phyloP scores from a whole-genome alignment of 1,140 invertebrate species.

The Nasonia longicornis region DNA sequence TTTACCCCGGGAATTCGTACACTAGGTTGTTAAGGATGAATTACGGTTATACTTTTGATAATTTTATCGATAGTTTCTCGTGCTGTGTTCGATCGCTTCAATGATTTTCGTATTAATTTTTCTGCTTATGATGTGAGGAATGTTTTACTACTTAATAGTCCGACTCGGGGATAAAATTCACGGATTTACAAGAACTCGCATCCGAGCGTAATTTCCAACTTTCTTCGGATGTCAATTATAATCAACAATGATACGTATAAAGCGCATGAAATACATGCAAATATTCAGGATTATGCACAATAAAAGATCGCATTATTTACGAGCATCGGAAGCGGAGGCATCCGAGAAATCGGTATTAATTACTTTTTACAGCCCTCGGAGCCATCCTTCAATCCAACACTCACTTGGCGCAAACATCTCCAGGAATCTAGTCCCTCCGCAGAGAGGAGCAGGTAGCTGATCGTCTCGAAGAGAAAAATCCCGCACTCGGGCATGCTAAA shows the following conservation, averaged over 20 bases:
- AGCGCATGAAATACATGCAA: too few species aligned
- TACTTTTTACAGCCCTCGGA: neutral
- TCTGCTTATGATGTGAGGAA: neutral
- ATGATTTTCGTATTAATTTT: too few species aligned
- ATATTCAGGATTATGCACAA: too few species aligned
- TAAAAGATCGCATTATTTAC: neutral
- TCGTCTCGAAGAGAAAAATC: too few species aligned
- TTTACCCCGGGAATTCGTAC: too few species aligned
- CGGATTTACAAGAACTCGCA: neutral
- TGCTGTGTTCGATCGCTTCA: too few species aligned
- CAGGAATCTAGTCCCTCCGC: neutral
- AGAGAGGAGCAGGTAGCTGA: too few species aligned
- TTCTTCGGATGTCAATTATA: neutral
- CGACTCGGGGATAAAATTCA: neutral
- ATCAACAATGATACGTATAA: neutral
- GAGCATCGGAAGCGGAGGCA: neutral
- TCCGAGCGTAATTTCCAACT: neutral
- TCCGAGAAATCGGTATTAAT: neutral
- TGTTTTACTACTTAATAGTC: neutral
- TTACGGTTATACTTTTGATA: too few species aligned
- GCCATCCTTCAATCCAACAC: neutral
- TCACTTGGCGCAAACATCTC: neutral
- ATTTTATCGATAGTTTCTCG: neutral
- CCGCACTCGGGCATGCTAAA: neutral
- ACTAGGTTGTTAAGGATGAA: too few species aligned